Evolutionary conservation across 2,888 invertebrate species (phyloP).

Genomic region (Dexiosoma caninum): DNA sequence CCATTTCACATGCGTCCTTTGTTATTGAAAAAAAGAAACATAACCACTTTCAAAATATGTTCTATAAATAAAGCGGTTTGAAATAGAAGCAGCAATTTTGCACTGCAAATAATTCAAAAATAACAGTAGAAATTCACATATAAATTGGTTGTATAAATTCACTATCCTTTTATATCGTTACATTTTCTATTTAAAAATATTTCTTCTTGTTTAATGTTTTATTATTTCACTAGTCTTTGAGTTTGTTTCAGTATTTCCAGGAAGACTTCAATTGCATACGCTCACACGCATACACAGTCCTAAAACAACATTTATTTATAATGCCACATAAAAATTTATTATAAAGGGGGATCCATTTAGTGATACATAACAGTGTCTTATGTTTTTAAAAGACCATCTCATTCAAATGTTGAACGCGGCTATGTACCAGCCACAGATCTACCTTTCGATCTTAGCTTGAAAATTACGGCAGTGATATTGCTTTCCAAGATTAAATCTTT

Average conservation of each 20-base stretch:
- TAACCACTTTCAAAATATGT: no score
- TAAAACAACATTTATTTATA: constrained; percentile 43
- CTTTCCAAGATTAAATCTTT: no score
- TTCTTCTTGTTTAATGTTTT: constrained; percentile 25
- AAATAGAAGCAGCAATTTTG: not conserved
- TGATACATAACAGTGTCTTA: no score
- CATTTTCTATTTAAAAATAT: constrained; percentile 11
- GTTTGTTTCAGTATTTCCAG: constrained; percentile 11
- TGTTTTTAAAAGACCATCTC: no score
- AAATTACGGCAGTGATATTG: no score
- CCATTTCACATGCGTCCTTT: no score
- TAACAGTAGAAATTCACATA: constrained; percentile 2
- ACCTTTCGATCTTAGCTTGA: no score
- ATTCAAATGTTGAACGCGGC: no score
- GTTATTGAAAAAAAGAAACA: no score
- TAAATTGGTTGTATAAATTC: constrained; percentile 26
- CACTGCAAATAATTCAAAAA: constrained; percentile 10
- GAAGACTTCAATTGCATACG: not conserved
- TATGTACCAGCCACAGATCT: no score
- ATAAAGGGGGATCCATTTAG: no score
- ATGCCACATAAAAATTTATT: no score
- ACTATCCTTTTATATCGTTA: constrained; percentile 4
- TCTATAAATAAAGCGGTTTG: not conserved
- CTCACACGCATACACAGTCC: not conserved
- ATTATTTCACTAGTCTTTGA: constrained; percentile 2